phyloP scores from a whole-genome alignment of 2,888 invertebrate genomes.

The Zygaena filipendulae region DNA sequence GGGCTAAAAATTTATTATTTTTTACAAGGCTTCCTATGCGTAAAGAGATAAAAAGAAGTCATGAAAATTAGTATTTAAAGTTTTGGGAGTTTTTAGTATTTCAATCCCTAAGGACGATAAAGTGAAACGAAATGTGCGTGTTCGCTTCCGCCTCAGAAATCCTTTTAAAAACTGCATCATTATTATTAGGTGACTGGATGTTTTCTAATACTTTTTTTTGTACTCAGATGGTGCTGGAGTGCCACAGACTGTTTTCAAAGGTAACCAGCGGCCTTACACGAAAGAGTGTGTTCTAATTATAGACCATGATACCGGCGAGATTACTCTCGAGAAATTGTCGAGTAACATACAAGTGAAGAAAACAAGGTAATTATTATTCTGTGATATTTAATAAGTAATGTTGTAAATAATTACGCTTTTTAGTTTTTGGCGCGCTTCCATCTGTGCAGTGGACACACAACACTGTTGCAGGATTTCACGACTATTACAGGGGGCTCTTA shows the following conservation, averaged over 20 bases:
- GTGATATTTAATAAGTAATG: conserved; percentile 3
- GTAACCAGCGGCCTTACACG: conserved; percentile 89
- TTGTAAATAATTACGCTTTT: no score
- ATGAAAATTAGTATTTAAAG: no score
- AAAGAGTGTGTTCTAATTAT: conserved; percentile 97
- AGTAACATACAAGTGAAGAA: conserved; percentile 94
- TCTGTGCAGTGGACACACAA: not conserved
- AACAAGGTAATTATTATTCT: conserved; percentile 86
- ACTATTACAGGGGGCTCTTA: no score
- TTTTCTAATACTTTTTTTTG: conserved; percentile 8
- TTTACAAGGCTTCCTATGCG: no score
- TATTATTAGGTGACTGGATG: no score
- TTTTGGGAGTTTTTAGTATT: no score
- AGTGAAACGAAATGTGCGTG: no score
- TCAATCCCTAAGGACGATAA: no score
- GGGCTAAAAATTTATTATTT: conserved; percentile 9
- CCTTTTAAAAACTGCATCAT: no score
- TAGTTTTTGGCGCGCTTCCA: not conserved
- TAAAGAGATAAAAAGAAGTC: no score
- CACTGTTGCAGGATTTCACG: no score
- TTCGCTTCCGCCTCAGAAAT: no score
- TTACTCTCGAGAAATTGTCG: conserved; percentile 91
- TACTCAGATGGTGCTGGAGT: conserved; percentile 88
- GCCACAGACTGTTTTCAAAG: conserved; percentile 93
- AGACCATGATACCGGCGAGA: conserved; percentile 91